These are phyloP conservation scores for Chitala chitala DNA, from an alignment of 2,113 vertebrate species.

Conservation along the genomic window DNA sequence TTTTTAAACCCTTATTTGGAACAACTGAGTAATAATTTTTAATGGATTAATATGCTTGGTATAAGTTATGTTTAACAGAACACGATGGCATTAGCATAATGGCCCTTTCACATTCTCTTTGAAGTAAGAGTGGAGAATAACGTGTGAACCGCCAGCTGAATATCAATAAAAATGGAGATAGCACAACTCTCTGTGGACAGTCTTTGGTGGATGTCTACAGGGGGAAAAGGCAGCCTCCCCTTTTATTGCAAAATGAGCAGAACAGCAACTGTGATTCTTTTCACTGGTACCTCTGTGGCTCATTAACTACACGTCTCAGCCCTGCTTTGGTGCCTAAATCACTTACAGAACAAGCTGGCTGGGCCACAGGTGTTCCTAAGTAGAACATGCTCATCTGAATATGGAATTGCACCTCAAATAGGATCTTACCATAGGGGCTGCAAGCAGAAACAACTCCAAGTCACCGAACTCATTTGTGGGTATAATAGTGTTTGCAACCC, in stretches of 20 bases:
- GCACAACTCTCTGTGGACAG: constrained; percentile 64
- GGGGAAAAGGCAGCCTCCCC: constrained; percentile 45
- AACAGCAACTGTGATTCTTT: constrained; percentile 48
- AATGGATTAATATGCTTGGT: constrained; percentile 58
- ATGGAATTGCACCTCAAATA: constrained; percentile 57
- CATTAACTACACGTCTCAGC: constrained; percentile 25
- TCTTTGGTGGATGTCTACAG: constrained; percentile 56
- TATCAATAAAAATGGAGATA: constrained; percentile 72
- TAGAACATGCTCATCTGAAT: constrained; percentile 30
- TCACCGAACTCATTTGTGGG: no score
- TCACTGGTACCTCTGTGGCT: constrained; percentile 57
- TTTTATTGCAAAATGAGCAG: constrained; percentile 66
- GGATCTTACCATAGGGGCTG: constrained; percentile 52
- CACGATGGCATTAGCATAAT: constrained; percentile 70
- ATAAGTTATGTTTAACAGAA: constrained; percentile 67
- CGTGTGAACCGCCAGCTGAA: constrained; percentile 67
- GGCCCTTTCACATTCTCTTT: constrained; percentile 68
- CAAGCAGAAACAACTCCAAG: no score
- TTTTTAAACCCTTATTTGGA: constrained; percentile 36
- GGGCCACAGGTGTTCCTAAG: constrained; percentile 60
- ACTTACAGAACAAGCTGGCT: constrained; percentile 43
- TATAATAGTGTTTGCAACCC: no score
- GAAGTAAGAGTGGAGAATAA: constrained; percentile 69
- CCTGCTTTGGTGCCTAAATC: constrained; percentile 37
- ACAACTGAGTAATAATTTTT: constrained; percentile 57